Base-by-base conservation (phyloP, 2,113 vertebrate species). In the Alethe castanea region DNA sequence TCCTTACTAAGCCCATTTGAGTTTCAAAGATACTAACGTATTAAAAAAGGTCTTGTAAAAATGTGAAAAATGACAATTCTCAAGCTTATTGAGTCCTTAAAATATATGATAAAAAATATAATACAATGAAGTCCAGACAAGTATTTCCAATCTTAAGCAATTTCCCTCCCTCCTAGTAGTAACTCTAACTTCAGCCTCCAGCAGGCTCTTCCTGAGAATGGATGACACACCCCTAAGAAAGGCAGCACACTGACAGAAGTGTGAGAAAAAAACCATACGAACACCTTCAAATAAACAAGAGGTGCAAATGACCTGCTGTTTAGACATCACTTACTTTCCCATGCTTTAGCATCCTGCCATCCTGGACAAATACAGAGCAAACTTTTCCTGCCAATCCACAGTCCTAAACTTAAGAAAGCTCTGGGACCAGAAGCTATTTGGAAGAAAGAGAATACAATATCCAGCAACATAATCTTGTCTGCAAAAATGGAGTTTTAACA, bases 31-130 rank as follows among this genome's bases (percentile, higher is more conserved):
- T 38, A 57, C 7, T 2, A 9, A 87, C 29, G 45, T 61, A 50
- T 62, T 59, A 89, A 70, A 36, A 81, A 81, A 59, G 14, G 38
- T 44, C 53, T 66, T 81, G 65, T 71, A 88, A 95, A 92, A 88
- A 84, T 54, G n/a, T 54, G 29, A 88, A 95, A 92, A 88, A 86
- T 52, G n/a, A 54, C 28, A 93, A 78, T 92, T 56, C n/a, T 52
- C 12, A 47, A 84, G 44, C 19, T 86, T 83, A 66, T 23, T 44
- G 5, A 93, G 22, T 23, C n/a, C 44, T 88, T 81, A 72, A 87
- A 93, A 83, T 40, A 69, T 13, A 93, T 13, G 3, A 61, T 54
- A 92, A 84, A 59, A 96, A 94, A 35, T 77, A 40, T 24, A 95
- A 81, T 36, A 73, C 33, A 83, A 83, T 87, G 53, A 91, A 86